Base-by-base conservation (phyloP, 2,113 vertebrate species). In the Hemichromis elongatus region DNA sequence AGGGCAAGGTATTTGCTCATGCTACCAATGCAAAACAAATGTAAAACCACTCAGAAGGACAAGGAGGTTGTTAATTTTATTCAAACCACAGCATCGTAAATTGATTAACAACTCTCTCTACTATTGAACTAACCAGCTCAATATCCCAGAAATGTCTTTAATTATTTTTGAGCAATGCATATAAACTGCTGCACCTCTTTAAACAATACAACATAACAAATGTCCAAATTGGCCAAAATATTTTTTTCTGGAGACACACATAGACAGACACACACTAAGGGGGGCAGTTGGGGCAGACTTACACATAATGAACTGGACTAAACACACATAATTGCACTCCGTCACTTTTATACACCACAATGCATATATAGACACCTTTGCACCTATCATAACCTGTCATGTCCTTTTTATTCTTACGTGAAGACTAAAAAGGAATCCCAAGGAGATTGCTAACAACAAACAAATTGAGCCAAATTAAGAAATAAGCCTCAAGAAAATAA, bases 401-500 rank as follows among this genome's bases (percentile, higher is more conserved):
- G 59, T 3, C 59, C 6, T 33, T 63, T 63, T 37, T 63, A 5
- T 63, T 1, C 1, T 63, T 63, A 63, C 35, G 59, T 37, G 59
- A 63, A 37, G 59, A n/a, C 30, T 1, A n/a, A 63, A 63, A 63
- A 0, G 18, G 30, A 63, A 63, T 53, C 56, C 0, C 16, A 59
- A 59, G 2, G 10, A 63, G 18, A 63, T 63, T 63, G 7, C 30
- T 1, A 63, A 63, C 19, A 37, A 19, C 18, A 37, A 61, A 61
- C 3, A 59, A 59, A 59, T 33, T 33, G 4, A 59, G 5, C 9
- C 56, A 59, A 59, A 33, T 59, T 33, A 59, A 59, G 5, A 61
- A 61, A 61, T 59, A 33, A 6, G 56, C 56, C 1, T 59, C 1
- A 5, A 59, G 16, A 61, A 0, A 61, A 6, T 61, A 28, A 61